Evolutionary conservation across 2,888 invertebrate species (phyloP).

Genomic region (Stenoptilia bipunctidactyla): DNA sequence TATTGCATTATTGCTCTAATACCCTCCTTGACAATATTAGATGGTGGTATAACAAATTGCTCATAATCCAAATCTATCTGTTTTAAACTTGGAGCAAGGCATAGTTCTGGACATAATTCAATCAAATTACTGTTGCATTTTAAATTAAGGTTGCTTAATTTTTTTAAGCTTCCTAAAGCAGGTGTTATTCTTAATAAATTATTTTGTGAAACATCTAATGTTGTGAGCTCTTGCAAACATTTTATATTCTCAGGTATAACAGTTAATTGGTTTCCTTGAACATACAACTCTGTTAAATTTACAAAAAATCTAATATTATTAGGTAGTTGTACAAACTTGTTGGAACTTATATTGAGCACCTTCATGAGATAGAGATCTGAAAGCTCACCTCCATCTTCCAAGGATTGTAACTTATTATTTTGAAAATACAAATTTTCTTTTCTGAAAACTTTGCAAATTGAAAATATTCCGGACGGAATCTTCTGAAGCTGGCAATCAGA

Average conservation of each 20-base stretch:
- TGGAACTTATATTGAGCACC: constrained; percentile 76
- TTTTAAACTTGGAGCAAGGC: constrained; percentile 73
- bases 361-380: constrained; percentile 77
- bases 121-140: constrained; percentile 71
- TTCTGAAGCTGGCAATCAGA: constrained; percentile 81
- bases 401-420: constrained; percentile 76
- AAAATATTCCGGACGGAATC: constrained; percentile 83
- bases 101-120: constrained; percentile 75
- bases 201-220: constrained; percentile 81
- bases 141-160: constrained; percentile 73
- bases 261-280: constrained; percentile 79
- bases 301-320: constrained; percentile 74
- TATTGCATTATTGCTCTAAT: constrained; percentile 76
- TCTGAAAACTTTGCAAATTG: constrained; percentile 84
- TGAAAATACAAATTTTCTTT: constrained; percentile 79
- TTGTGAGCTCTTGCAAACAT: constrained; percentile 71
- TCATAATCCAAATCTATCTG: constrained; percentile 74
- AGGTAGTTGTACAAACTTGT: constrained; percentile 75
- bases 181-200: constrained; percentile 74
- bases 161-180: constrained; percentile 73
- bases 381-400: constrained; percentile 80
- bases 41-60: constrained; percentile 75
- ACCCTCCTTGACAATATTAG: constrained; percentile 70
- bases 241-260: constrained; percentile 78
- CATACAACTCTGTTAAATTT: constrained; percentile 79